These are phyloP conservation scores for Apaloderma vittatum DNA, from an alignment of 2,113 vertebrate species.

Conservation along the genomic window DNA sequence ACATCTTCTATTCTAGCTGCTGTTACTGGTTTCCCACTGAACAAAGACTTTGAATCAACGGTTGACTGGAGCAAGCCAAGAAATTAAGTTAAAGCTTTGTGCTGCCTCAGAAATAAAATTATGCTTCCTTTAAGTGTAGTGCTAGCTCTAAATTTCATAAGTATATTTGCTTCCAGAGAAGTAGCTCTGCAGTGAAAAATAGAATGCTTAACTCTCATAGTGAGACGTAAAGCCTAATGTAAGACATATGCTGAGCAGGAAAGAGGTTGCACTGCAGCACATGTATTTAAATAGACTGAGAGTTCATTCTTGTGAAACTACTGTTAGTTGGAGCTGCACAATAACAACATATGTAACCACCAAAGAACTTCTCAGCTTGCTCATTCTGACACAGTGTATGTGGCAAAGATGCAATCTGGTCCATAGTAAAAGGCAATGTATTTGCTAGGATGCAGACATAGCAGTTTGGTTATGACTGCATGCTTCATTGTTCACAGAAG, in stretches of 20 bases:
- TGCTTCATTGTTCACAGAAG: conserved; percentile 48
- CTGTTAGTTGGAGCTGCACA: background rate
- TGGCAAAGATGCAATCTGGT: conserved; percentile 60
- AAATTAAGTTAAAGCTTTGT: background rate
- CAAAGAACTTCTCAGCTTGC: conserved; percentile 53
- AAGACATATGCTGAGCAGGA: background rate
- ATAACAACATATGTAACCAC: conserved; percentile 51
- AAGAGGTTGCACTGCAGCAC: background rate
- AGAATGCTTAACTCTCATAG: background rate
- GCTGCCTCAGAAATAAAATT: background rate
- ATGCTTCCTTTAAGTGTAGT: background rate
- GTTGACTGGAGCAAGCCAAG: background rate
- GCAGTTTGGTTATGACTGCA: conserved; percentile 40
- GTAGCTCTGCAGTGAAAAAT: background rate
- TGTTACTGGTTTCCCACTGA: background rate
- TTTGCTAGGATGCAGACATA: conserved; percentile 18
- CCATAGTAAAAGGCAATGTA: conserved; percentile 12
- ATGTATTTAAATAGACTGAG: conserved; percentile 13
- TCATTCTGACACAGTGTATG: conserved; percentile 30
- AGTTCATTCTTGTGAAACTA: background rate
- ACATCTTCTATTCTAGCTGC: background rate
- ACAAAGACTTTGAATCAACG: background rate
- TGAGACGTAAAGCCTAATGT: background rate
- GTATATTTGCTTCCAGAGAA: background rate
- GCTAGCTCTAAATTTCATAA: background rate